Evolutionary conservation across 2,888 invertebrate species (phyloP), one percentile per base, ranked within the genome.

Genomic region (Athalia cordata): DNA sequence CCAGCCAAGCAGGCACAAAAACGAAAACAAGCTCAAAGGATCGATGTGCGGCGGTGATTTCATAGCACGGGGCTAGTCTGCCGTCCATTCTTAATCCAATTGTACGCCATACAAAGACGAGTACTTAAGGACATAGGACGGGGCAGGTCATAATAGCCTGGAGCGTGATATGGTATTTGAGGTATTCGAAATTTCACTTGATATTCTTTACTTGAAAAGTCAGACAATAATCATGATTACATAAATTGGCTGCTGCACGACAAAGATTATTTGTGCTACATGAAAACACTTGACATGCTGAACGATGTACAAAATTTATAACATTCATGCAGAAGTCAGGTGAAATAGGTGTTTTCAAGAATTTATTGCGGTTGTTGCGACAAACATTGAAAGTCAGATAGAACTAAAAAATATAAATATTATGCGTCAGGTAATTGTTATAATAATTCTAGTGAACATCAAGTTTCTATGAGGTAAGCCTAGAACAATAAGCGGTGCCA

Each of bases 31-130:
- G 72, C 68, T 55, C 68, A 43, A 47, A 11, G 45, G 29, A 57
- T 72, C 6, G 59, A 52, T 11, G n/a, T 13, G 47, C 13, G 47
- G n/a, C 13, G 47, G 47, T 8, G 15, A 59, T 59, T 7, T 8
- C 47, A 72, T 15, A 72, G 57, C 13, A 61, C 9, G 45, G 45
- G 59, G 72, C 59, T 59, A 47, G 72, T 72, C 52, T 72, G 72
- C 72, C 72, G 57, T 57, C 72, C 72, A 72, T 2, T 59, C 57
- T 68, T 43, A 55, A 59, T 72, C 29, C 47, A 72, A 47, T 59
- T 45, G 45, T 59, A 13, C 13, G 43, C 4, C 45, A 15, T 29
- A 47, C 45, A 15, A n/a, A 7, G 49, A 66, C 15, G n/a, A 64
- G 43, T 29, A 64, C 6, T 7, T 3, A 11, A 59, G 13, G n/a